Evolutionary conservation across 30 jellyfish, hydroid and myxozoan genomes (phyloP), one percentile per base, ranked within the genome.

Genomic region (Sanderia malayensis): DNA sequence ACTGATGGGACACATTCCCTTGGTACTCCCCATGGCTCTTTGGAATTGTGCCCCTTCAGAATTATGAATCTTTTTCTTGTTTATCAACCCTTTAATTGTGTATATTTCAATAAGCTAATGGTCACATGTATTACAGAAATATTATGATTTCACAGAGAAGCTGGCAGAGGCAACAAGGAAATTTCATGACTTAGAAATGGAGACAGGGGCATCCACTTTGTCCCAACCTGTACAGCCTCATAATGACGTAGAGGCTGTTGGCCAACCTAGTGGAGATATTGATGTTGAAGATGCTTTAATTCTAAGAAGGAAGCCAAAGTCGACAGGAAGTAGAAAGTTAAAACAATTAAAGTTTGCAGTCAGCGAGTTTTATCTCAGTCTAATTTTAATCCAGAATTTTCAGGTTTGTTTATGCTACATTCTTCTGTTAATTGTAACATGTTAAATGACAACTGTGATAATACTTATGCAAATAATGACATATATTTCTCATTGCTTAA

Each of bases 91-190:
- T n/a, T n/a, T n/a, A n/a, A n/a, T n/a, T n/a, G n/a, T n/a, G n/a
- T n/a, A n/a, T n/a, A n/a, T n/a, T n/a, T n/a, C n/a, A n/a, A n/a
- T n/a, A n/a, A n/a, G n/a, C n/a, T n/a, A n/a, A n/a, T n/a, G n/a
- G n/a, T n/a, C n/a, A n/a, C n/a, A n/a, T n/a, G n/a, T n/a, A n/a
- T n/a, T n/a, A n/a, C n/a, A n/a, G n/a, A n/a, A n/a, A n/a, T n/a
- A n/a, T n/a, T n/a, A n/a, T n/a, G n/a, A n/a, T n/a, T 60, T 66
- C 49, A 46, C 82, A 89, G 97, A 89, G 73, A 89, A 89, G 67
- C 59, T 89, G 27, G 97, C 97, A 29, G 97, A 89, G 58, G 97
- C 97, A 67, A 77, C 93, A 46, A 68, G 97, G 44, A 81, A 71
- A 47, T 89, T 81, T 37, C 82, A 82, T 61, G 97, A 89, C 2